Percentiles rank a stretch among this genome's conserved stretches.
Evolutionary conservation across 2,888 invertebrate species (phyloP).

Genomic region (Oscheius onirici): DNA sequence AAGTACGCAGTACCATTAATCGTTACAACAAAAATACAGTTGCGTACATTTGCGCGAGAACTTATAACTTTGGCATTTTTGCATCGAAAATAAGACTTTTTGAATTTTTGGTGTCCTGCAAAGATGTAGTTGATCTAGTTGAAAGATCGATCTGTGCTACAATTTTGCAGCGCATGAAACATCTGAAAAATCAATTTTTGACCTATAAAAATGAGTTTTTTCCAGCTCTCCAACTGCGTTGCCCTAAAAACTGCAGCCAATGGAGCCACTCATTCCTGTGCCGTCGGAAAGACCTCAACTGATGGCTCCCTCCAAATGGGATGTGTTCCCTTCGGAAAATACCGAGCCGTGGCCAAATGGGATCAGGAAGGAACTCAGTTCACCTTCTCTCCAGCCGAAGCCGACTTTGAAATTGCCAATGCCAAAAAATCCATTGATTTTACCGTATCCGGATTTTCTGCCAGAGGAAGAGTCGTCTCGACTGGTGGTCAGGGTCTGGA

Average conservation of each 20-base stretch:
- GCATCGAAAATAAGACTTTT: no score
- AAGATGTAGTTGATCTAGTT: no score
- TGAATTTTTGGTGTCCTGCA: no score
- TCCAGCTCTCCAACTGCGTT: constrained; percentile 39
- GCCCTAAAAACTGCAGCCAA: not conserved
- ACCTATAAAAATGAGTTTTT: not conserved
- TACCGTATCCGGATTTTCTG: constrained; percentile 46
- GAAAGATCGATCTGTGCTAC: no score
- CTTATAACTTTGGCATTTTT: no score
- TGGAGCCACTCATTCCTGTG: constrained; percentile 48
- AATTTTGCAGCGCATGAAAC: no score
- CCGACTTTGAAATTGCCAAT: constrained; percentile 36
- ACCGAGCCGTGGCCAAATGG: constrained; percentile 75
- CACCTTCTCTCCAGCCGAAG: constrained; percentile 41
- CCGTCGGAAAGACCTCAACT: constrained; percentile 51
- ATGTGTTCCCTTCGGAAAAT: constrained; percentile 84
- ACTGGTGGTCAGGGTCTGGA: constrained; percentile 28
- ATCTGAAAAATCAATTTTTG: no score
- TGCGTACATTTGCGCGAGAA: no score
- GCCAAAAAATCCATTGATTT: constrained; percentile 43
- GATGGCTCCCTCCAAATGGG: constrained; percentile 84
- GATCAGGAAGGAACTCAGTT: constrained; percentile 36
- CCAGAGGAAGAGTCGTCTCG: constrained; percentile 37
- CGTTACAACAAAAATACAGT: no score
- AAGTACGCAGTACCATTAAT: no score